Base-by-base conservation (phyloP, 1,140 invertebrate genomes). In the Rhopalosiphum padi region DNA sequence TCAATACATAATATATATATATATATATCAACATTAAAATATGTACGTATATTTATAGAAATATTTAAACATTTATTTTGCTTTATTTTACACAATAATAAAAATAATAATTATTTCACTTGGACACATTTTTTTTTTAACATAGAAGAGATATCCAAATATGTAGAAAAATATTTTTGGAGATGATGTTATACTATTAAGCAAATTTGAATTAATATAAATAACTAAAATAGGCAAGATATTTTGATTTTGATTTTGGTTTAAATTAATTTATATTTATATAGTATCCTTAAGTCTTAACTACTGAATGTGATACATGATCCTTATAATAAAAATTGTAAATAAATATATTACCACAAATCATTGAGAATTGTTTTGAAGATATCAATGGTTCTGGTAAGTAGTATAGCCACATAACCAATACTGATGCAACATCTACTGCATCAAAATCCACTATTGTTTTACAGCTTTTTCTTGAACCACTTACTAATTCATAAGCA, bases 381-480 rank as follows among this genome's bases (percentile, higher is more conserved):
- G 90, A 91, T 91, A 91, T 91, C 37, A 91, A 77, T 23, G 90
- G 55, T 77, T 91, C 41, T 43, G 90, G 90, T 91, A 91, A 77
- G 25, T 46, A 91, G n/a, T 91, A 91, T 77, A 91, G 90, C 90
- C 90, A 91, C 68, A 91, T 46, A n/a, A 82, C 2, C 30, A 91
- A 77, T 8, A 91, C 43, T 46, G 90, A 77, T 46, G 90, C 90
- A 43, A 91, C 90, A 82, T 91, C 90, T 77, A 82, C 60, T 77
- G 90, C 90, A 22, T 91, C 90, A 48, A 91, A 43, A 77, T 91
- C 55, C 11, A 91, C 11, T 11, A 77, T 35, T 82, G 37, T 46
- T 46, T n/a, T 91, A 91, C 43, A 68, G 77, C 5, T 46, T 68
- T 77, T 41, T 21, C 11, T 68, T 6, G 41, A 46, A 1, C 37